phyloP scores from a whole-genome alignment of 1,140 invertebrate genomes.

The Macrobrachium nipponense region DNA sequence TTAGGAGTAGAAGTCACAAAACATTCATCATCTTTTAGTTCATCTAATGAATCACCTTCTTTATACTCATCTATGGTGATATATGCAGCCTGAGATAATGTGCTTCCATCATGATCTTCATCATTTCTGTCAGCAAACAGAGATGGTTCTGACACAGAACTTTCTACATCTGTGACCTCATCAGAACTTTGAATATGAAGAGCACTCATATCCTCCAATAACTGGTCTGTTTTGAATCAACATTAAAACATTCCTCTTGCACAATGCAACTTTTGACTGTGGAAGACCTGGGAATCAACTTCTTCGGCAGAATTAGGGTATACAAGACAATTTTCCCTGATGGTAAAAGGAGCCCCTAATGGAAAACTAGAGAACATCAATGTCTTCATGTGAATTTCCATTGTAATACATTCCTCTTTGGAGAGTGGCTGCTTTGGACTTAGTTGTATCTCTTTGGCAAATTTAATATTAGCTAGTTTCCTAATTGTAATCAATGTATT shows the following conservation, averaged over 20 bases:
- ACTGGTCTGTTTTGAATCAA: too few species aligned
- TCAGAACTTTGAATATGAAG: too few species aligned
- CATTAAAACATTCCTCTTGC: too few species aligned
- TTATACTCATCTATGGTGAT: constrained; percentile 40
- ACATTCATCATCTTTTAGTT: not conserved
- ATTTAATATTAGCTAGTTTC: constrained; percentile 32
- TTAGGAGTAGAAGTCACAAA: constrained; percentile 44
- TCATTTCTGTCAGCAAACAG: not conserved
- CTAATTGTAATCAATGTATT: constrained; percentile 9
- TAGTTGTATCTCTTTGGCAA: constrained; percentile 31
- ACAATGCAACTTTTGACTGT: not conserved
- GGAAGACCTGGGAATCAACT: not conserved
- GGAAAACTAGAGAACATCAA: constrained; percentile 31
- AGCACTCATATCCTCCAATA: too few species aligned
- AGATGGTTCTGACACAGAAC: too few species aligned
- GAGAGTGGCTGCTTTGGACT: not conserved
- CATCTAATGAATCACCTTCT: not conserved
- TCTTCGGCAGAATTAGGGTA: constrained; percentile 10
- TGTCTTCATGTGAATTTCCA: constrained; percentile 25
- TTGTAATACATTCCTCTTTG: not conserved
- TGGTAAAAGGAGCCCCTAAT: constrained; percentile 38
- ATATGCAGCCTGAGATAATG: constrained; percentile 21
- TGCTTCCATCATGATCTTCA: not conserved
- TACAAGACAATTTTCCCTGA: constrained; percentile 24
- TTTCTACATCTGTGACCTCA: too few species aligned